Percentiles rank a stretch among this genome's conserved stretches.
These are phyloP conservation scores for Petrosia ficiformis DNA, from an alignment of 37 sponge, comb jelly and placozoan species.

Conservation along the genomic window DNA sequence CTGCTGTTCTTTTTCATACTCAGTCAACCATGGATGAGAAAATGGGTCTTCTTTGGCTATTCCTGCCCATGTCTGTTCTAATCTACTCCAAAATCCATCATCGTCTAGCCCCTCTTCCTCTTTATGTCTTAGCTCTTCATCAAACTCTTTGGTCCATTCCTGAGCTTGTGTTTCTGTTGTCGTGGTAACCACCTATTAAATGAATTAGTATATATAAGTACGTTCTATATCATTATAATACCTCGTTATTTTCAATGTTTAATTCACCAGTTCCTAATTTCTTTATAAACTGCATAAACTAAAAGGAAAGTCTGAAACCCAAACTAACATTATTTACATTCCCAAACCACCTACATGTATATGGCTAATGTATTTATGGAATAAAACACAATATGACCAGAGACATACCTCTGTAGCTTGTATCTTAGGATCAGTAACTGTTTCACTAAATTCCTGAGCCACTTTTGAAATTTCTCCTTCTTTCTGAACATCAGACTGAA, in stretches of 20 bases:
- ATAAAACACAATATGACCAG: background rate
- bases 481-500: background rate
- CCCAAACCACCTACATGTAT: too few relatives aligned
- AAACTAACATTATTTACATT: background rate
- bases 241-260: constrained; percentile 34
- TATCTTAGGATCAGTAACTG: constrained; percentile 48
- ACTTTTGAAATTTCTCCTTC: constrained; percentile 11
- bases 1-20: constrained; percentile 1
- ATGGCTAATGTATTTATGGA: too few relatives aligned
- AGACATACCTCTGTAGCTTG: constrained; percentile 39
- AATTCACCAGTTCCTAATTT: constrained; percentile 55
- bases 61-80: constrained; percentile 61
- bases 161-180: background rate
- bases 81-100: constrained; percentile 36
- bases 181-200: constrained; percentile 1
- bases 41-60: constrained; percentile 30
- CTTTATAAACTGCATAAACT: constrained; percentile 76
- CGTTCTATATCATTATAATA: background rate
- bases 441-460: constrained; percentile 36
- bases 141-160: constrained; percentile 32
- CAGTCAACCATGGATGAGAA: constrained; percentile 54
- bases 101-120: background rate
- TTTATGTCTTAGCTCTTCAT: background rate
- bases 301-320: background rate
- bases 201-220: background rate